Percentiles rank a stretch among this genome's conserved stretches.
Evolutionary conservation across 2,888 invertebrate species (phyloP).

Genomic region (Dolichomitus sp.): DNA sequence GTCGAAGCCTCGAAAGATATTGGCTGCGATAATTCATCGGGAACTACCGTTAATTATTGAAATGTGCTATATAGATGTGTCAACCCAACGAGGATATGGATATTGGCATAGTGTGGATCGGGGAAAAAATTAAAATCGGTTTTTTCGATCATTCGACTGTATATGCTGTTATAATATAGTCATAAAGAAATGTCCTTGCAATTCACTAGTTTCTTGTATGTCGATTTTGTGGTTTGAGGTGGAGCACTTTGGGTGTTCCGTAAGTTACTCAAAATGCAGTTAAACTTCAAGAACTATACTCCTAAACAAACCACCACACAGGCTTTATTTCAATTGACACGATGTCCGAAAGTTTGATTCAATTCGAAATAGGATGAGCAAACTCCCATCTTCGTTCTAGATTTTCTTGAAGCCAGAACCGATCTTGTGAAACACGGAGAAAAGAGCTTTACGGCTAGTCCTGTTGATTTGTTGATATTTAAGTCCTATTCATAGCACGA

Average conservation of each 20-base stretch:
- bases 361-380: neutral
- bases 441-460: too few species aligned
- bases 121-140: conserved; percentile 26
- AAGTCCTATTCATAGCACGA: neutral
- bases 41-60: conserved; percentile 47
- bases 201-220: neutral
- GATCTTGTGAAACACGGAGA: too few species aligned
- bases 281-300: neutral
- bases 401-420: too few species aligned
- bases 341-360: neutral
- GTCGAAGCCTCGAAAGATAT: conserved; percentile 51
- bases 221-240: neutral
- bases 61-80: neutral
- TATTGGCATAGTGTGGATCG: neutral
- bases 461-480: too few species aligned
- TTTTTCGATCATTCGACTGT: conserved; percentile 11
- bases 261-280: neutral
- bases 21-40: conserved; percentile 55
- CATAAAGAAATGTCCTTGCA: neutral
- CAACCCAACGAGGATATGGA: conserved; percentile 21
- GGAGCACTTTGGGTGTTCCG: neutral
- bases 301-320: neutral
- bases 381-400: neutral
- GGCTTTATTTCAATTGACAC: neutral
- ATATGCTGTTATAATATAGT: neutral